Evolutionary conservation across 1,140 invertebrate genomes (phyloP), one percentile per base, ranked within the genome.

Genomic region (Pachypeltis micranthus): DNA sequence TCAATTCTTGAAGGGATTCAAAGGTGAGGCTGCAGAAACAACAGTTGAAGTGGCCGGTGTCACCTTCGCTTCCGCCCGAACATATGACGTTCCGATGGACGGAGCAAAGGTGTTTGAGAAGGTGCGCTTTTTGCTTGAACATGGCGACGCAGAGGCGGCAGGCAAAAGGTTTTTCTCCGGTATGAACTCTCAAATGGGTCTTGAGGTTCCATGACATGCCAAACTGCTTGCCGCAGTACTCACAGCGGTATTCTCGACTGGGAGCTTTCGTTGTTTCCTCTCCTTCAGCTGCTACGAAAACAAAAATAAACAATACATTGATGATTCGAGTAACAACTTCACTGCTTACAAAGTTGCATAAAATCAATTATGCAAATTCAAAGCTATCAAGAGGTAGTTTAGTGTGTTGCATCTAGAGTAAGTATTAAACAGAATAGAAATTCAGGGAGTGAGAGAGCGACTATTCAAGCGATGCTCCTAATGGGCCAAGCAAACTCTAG

Each of bases 131-230:
- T 67, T 91, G 88, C 72, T 90, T 90, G 73, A 91, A 91, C 87
- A 90, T 90, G 27, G 88, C 87, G 16, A 90, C 86, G 71, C 88
- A 92, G 1, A 91, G 79, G 66, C 87, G 79, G 79, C 88, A 92
- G 44, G 87, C 88, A 69, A 90, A 91, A 2, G 88, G 89, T 72
- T 90, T 92, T 68, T 91, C 89, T 54, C 88, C 89, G 0, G 88
- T 91, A 71, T 91, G 88, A 16, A 91, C 87, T 71, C 88, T 79
- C 31, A 90, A 75, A 76, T 91, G 88, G 51, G 88, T 90, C 73
- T 91, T 90, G 66, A 90, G 78, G 77, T 91, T 91, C 88, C 88
- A 90, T 1, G 86, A 89, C 87, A 90, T 90, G 31, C 87, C 88
- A 70, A 91, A 91, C 72, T 90, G 87, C 76, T 91, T 91, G 27